phyloP scores from a whole-genome alignment of 1,140 invertebrate species.

The Oncopeltus fasciatus region DNA sequence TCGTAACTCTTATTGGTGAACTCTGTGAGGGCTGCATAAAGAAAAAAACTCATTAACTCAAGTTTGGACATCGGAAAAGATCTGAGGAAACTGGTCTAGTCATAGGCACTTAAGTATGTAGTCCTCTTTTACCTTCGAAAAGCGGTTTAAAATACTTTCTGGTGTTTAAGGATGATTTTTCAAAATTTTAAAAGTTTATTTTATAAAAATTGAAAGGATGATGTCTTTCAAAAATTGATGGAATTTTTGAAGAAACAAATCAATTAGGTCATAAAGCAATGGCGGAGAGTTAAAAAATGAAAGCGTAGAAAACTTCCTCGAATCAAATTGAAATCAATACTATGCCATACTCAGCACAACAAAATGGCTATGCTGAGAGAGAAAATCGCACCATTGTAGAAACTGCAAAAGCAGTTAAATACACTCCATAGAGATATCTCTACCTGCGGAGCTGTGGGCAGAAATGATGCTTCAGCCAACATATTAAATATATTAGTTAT shows the following conservation, averaged over 20 bases:
- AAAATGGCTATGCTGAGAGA: background rate
- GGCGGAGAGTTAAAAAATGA: conserved; percentile 24
- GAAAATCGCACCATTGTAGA: background rate
- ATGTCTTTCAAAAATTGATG: conserved; percentile 23
- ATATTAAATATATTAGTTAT: too few relatives aligned
- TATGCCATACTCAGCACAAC: background rate
- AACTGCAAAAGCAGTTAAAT: background rate
- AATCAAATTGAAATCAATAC: conserved; percentile 14
- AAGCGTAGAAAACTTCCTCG: conserved; percentile 22
- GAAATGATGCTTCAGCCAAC: background rate
- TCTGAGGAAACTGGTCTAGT: conserved; percentile 24
- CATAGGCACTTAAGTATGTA: conserved; percentile 26
- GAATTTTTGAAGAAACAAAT: conserved; percentile 20
- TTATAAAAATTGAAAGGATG: conserved; percentile 25
- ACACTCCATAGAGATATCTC: background rate
- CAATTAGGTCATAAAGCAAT: too few relatives aligned
- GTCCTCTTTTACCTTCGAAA: conserved; percentile 23
- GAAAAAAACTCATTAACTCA: conserved; percentile 25
- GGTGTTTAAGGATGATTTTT: too few relatives aligned
- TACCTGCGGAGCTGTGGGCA: background rate
- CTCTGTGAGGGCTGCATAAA: conserved; percentile 27
- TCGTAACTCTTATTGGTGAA: conserved; percentile 20
- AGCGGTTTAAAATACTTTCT: conserved; percentile 26
- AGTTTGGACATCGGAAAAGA: conserved; percentile 25
- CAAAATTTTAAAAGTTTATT: too few relatives aligned